Evolutionary conservation across 2,888 invertebrate genomes (phyloP), one percentile per base, ranked within the genome.

Genomic region (Mythimna ferrago): DNA sequence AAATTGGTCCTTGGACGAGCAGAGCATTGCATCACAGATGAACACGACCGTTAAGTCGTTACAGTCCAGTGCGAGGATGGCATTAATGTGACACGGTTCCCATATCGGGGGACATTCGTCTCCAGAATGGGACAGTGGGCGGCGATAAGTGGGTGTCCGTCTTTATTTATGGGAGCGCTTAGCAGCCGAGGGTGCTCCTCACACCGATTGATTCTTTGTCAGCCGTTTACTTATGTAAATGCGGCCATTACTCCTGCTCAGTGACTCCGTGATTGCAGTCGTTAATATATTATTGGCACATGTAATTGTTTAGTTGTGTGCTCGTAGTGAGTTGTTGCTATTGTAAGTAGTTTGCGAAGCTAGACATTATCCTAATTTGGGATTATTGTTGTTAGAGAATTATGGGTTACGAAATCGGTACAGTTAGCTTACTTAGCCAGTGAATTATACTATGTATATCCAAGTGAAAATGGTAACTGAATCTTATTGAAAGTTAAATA

Each of bases 1-100:
- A 73, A 81, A 64, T 54, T 38, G 44, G 32, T 63, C 21, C 19
- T 63, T 10, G 56, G 44, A 48, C 41, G 60, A 38, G 77, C 9
- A 38, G 32, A 32, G 56, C 57, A 53, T 66, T 60, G 51, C 69
- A 35, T 26, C 56, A 74, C 41, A 63, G 21, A 26, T 56, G 66
- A 67, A 54, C 60, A 65, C 35, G 53, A 35, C 56, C 38, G 69
- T 66, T 41, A 51, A 63, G 41, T 74, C 54, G 71, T 86, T 86
- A 79, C 77, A 69, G 61, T 66, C 11, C 57, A 64, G 72, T 84
- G 77, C 14, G 83, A 61, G 68, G 58, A 77, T 61, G 68, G 72
- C 81, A 73, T 80, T 77, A 80, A 76, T 68, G 76, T 86, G 86
- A 79, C 86, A 84, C 76, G 81, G 77, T 86, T 85, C 85, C 75